Conservation (phyloP, 2,113 vertebrate species). For the Microcebus ravelobensis region DNA sequence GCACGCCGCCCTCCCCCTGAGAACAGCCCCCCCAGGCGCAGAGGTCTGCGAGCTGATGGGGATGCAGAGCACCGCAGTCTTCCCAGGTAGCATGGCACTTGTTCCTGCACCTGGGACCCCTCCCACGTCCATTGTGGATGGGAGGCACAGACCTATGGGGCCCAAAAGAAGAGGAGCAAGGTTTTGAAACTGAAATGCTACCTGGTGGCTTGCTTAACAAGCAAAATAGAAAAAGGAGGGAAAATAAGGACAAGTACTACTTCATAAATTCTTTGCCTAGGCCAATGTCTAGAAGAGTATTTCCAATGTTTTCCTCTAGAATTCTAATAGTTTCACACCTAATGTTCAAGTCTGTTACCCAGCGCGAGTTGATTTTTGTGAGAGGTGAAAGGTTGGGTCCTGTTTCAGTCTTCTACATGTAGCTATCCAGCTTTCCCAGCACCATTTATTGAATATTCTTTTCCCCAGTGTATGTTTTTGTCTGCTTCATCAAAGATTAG, state of each 20-base stretch:
- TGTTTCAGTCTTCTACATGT: too few species aligned
- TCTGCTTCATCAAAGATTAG: too few species aligned
- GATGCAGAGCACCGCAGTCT: fast-evolving
- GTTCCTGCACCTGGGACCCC: fast-evolving
- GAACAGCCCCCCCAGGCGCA: background rate
- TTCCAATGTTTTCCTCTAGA: too few species aligned
- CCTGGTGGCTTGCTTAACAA: fast-evolving
- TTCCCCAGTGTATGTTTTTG: too few species aligned
- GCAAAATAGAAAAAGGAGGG: background rate
- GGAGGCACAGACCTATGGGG: fast-evolving
- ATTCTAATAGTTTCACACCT: too few species aligned
- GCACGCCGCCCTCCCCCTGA: fast-evolving
- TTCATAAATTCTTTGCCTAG: too few species aligned
- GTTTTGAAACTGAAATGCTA: fast-evolving
- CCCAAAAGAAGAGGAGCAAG: fast-evolving
- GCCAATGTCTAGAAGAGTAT: too few species aligned
- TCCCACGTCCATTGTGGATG: fast-evolving
- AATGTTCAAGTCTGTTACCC: too few species aligned
- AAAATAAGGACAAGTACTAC: fast-evolving
- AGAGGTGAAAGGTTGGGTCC: too few species aligned
- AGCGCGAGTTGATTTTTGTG: too few species aligned
- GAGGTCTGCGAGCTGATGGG: fast-evolving
- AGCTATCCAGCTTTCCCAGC: too few species aligned
- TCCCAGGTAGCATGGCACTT: background rate
- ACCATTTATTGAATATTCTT: too few species aligned